Evolutionary conservation across 92 coral and sea anemone species (phyloP).

Genomic region (Bergia puertoricense): DNA sequence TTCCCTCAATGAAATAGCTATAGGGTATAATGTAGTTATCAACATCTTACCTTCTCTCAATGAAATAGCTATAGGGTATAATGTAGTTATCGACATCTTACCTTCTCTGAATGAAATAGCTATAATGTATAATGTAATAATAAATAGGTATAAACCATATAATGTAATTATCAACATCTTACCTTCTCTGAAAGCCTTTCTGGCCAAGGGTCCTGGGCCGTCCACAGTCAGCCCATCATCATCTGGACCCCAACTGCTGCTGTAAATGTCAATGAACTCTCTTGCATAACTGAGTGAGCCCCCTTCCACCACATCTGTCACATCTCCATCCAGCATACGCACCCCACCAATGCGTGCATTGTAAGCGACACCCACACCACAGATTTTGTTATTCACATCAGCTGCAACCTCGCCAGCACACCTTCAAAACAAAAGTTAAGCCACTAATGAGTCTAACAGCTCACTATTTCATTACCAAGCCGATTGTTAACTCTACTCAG

Average conservation of each 20-base stretch:
- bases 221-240: constrained; percentile 97
- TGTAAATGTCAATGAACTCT: constrained; percentile 89
- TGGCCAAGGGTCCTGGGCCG: constrained; percentile 94
- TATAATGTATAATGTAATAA: too few relatives aligned
- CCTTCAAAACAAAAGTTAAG: constrained; percentile 44
- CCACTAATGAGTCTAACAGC: not conserved
- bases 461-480: too few relatives aligned
- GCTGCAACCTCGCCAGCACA: constrained; percentile 99
- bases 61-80: too few relatives aligned
- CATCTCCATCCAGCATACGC: constrained; percentile 99
- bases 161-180: not conserved
- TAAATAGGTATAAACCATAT: too few relatives aligned
- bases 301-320: constrained; percentile 92
- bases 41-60: too few relatives aligned
- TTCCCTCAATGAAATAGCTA: too few relatives aligned
- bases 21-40: too few relatives aligned
- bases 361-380: constrained; percentile 98
- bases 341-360: constrained; percentile 95
- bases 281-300: constrained; percentile 76
- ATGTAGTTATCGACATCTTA: not conserved
- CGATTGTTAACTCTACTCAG: too few relatives aligned
- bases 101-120: too few relatives aligned
- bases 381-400: constrained; percentile 65
- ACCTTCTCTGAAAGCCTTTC: constrained; percentile 94
- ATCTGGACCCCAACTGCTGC: constrained; percentile 99